These are phyloP conservation scores for Protula sp. DNA, from an alignment of 2,888 invertebrate species.

Conservation along the genomic window DNA sequence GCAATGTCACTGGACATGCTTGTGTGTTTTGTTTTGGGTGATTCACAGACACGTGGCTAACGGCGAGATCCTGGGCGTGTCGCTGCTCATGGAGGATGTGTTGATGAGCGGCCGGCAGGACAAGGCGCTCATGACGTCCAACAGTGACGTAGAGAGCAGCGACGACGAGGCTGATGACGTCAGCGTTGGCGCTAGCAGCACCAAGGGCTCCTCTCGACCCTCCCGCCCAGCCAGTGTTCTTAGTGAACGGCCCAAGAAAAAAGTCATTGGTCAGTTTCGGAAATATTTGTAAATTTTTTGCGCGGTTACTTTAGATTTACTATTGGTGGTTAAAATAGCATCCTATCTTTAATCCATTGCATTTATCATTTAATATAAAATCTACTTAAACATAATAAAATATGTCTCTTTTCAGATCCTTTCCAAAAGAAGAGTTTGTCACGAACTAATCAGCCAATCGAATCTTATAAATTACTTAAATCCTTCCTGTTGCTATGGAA, in stretches of 20 bases:
- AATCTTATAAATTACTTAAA: constrained; percentile 42
- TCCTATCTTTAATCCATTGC: too few species aligned
- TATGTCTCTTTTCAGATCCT: too few species aligned
- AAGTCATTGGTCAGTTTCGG: too few species aligned
- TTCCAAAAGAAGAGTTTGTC: constrained; percentile 24
- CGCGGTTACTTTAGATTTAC: too few species aligned
- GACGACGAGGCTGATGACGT: neutral
- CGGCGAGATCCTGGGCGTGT: constrained; percentile 51
- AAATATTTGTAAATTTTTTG: too few species aligned
- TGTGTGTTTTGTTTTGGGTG: too few species aligned
- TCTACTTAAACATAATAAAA: too few species aligned
- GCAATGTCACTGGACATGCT: too few species aligned
- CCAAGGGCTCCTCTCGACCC: neutral
- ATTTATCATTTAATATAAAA: too few species aligned
- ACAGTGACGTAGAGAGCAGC: constrained; percentile 15
- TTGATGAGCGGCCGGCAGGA: constrained; percentile 42
- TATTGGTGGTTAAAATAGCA: too few species aligned
- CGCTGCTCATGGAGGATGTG: constrained; percentile 50
- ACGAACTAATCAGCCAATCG: constrained; percentile 39
- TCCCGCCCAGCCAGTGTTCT: neutral
- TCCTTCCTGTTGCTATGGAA: constrained; percentile 51
- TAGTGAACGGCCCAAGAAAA: too few species aligned
- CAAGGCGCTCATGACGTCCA: constrained; percentile 26
- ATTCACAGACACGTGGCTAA: constrained; percentile 53
- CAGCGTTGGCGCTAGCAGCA: neutral